These are phyloP conservation scores for Drosophila cyrtoloma DNA, from an alignment of 2,888 invertebrate genomes.

Conservation along the genomic window DNA sequence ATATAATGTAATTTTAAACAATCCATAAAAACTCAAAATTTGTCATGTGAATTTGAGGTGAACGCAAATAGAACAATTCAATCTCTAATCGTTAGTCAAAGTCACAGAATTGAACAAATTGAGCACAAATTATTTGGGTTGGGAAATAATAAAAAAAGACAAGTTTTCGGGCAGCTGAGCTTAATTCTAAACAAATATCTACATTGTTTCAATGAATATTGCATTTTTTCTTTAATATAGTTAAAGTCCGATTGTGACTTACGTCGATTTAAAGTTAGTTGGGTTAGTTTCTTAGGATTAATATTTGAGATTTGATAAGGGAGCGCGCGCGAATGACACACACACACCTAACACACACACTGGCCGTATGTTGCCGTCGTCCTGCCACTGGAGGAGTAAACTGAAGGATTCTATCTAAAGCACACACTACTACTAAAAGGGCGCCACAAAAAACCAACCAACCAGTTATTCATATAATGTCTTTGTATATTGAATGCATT, in stretches of 20 bases:
- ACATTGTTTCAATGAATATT: neutral
- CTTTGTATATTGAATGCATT: constrained; percentile 62
- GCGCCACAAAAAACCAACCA: constrained; percentile 40
- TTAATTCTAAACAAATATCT: neutral
- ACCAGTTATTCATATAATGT: constrained; percentile 74
- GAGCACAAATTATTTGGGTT: neutral
- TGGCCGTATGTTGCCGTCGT: constrained; percentile 39
- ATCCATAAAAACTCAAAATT: neutral
- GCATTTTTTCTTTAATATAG: neutral
- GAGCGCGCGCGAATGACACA: constrained; percentile 26
- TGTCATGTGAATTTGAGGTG: neutral
- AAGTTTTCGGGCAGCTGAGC: neutral
- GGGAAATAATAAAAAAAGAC: neutral
- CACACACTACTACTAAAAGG: constrained; percentile 58
- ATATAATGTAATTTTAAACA: neutral
- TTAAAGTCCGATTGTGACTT: neutral
- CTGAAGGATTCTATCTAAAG: constrained; percentile 52
- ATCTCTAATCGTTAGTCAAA: neutral
- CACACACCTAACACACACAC: constrained; percentile 25
- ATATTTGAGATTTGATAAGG: neutral
- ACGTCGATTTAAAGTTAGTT: neutral
- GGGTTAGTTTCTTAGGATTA: neutral
- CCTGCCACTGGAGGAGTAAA: constrained; percentile 60
- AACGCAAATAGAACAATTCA: neutral
- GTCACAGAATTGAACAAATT: neutral